Base-by-base conservation (phyloP, 1,140 invertebrate genomes). In the Papilio dardanus region DNA sequence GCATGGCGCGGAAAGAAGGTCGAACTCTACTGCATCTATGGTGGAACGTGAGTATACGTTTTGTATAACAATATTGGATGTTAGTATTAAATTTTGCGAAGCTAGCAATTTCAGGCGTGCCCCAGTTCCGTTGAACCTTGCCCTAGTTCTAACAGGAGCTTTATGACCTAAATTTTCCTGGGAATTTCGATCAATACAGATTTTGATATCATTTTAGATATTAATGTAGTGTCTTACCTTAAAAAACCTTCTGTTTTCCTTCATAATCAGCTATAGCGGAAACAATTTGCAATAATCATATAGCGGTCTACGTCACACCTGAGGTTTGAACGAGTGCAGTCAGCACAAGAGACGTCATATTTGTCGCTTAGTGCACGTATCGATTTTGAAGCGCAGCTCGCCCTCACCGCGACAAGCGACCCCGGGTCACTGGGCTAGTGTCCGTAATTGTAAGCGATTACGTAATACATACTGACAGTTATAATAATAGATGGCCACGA, bases 1-100 rank as follows among this genome's bases (percentile, higher is more conserved):
- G 98, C 97, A 0, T 91, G 97, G 75, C 94, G 97, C 74, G 98
- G 97, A 76, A 96, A 97, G 86, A 96, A 95, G 79, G 95, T 97
- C 3, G 91, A 93, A 71, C 85, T 99, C 1, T 98, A 96, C 88
- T 99, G 98, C 87, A 98, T 99, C 82, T 98, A 95, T 91, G 98
- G 98, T 83, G 98, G 98, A 83, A 98, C 98, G 94, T 96, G 93
- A 96, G 96, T 96, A 84, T 76, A 21, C 21, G n/a, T 50, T 21
- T 7, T 50, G 8, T 28, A 58, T 28, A 58, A 58, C 21, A 58
- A 14, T 58, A 58, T 14, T 14, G 21, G 21, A 14, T 10, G 54
- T 24, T 28, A 28, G 10, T 28, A 58, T 58, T 14, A 24, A 58
- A 28, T 8, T 58, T 58, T 24, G 54, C 21, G 28, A 28, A 28